Base-by-base conservation (phyloP, 37 sponge, comb jelly and placozoan genomes). In the Ianthella basta region DNA sequence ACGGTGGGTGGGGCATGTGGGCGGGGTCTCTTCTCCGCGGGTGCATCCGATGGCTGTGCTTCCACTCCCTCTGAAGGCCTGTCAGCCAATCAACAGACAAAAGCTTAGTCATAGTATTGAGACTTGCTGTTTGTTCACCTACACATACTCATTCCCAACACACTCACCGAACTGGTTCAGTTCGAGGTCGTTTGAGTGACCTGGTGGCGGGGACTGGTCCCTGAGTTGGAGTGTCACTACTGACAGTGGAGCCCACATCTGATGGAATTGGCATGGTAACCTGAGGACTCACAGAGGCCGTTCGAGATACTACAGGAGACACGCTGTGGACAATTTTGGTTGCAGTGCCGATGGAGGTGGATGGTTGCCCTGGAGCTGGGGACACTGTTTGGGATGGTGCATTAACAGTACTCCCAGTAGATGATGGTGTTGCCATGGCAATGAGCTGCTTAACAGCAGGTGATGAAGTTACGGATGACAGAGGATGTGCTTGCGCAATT, bases 241-340 rank as follows among this genome's bases (percentile, higher is more conserved):
- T 8, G 50, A n/a, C n/a, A n/a, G n/a, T n/a, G n/a, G n/a, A n/a
- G n/a, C n/a, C n/a, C n/a, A 44, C 8, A 8, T 44, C 50, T 18
- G 81, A 50, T 20, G 27, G 5, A 3, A 24, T 63, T 24, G 65
- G 65, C 29, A 63, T 29, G 65, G 27, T 10, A 63, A 29, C 65
- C 29, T 24, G 24, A 3, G 27, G 24, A 63, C 65, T 63, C 4
- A 27, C 65, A 63, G 65, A 63, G 4, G 65, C 29, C 12, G 27
- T 44, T 3, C 50, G 50, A 44, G 50, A 44, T 8, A 44, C 50
- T 44, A 44, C 50, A 25, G 78, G 78, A 0, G 78, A 41, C 24
- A 75, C 78, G 10, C 54, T 75, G 21, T 44, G 78, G 20, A 75
- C 78, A 53, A 75, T 75, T 44, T 75, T 75, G 44, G 78, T 75